Conservation (phyloP, 2,888 invertebrate species). For the Erynnis tages region DNA sequence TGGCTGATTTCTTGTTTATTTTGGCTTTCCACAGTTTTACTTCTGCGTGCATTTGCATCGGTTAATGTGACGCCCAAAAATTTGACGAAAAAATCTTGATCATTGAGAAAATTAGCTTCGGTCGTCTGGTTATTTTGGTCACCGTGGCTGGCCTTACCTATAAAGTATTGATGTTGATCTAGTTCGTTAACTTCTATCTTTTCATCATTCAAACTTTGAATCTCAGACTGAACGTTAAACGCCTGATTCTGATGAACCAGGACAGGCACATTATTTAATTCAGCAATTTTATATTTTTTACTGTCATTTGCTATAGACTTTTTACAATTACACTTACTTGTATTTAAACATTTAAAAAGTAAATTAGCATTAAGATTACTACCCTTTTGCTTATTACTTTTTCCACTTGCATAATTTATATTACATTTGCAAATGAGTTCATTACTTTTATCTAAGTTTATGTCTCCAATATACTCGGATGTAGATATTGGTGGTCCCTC, state of each 20-base stretch:
- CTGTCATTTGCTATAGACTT: slow-evolving; percentile 28
- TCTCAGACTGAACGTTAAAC: background rate
- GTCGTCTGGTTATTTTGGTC: slow-evolving; percentile 10
- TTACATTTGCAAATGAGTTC: slow-evolving; percentile 47
- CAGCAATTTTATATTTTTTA: slow-evolving; percentile 9
- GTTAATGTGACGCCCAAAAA: slow-evolving; percentile 68
- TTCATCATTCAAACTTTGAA: background rate
- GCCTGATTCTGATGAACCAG: background rate
- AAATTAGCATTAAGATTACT: slow-evolving; percentile 12
- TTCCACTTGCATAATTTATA: slow-evolving; percentile 18
- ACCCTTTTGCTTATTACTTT: background rate
- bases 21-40: background rate
- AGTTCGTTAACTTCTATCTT: background rate
- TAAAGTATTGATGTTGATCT: background rate
- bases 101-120: slow-evolving; percentile 28
- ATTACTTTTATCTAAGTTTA: slow-evolving; percentile 62
- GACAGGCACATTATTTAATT: slow-evolving; percentile 17
- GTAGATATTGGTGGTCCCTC: slow-evolving; percentile 37
- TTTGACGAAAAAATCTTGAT: slow-evolving; percentile 53
- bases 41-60: slow-evolving; percentile 36
- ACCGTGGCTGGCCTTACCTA: background rate
- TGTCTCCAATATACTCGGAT: slow-evolving; percentile 59
- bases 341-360: slow-evolving; percentile 41
- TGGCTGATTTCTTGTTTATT: background rate
- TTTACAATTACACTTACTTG: slow-evolving; percentile 39